phyloP scores from a whole-genome alignment of 1,140 invertebrate species.

The Papilio xuthus region DNA sequence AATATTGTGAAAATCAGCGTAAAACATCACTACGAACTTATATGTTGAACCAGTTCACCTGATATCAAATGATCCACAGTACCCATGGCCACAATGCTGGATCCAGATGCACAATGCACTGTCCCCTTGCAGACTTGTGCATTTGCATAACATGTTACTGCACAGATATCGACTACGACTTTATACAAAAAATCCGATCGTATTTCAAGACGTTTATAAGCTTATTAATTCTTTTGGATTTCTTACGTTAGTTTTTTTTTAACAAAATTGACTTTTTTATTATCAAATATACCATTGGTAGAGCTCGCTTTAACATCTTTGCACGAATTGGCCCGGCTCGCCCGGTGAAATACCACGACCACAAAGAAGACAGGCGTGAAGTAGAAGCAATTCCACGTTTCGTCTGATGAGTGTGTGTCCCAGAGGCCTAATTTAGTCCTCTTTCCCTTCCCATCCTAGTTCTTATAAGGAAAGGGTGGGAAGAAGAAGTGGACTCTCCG shows the following conservation, averaged over 20 bases:
- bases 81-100: neutral
- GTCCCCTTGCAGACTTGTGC: neutral
- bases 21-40: neutral
- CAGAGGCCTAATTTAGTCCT: too few relatives aligned
- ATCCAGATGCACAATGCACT: constrained; percentile 15
- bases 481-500: too few relatives aligned
- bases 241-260: neutral
- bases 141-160: constrained; percentile 7
- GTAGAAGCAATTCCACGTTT: too few relatives aligned
- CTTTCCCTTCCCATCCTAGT: too few relatives aligned
- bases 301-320: too few relatives aligned
- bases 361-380: too few relatives aligned
- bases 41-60: constrained; percentile 1
- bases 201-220: neutral
- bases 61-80: constrained; percentile 6
- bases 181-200: neutral
- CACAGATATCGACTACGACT: neutral
- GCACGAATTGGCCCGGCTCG: too few relatives aligned
- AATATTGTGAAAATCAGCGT: neutral
- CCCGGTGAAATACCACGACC: too few relatives aligned
- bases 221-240: neutral
- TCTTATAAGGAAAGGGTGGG: too few relatives aligned
- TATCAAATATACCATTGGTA: too few relatives aligned
- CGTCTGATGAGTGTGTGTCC: too few relatives aligned
- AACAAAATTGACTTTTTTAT: too few relatives aligned